Conservation (phyloP, 2,113 vertebrate genomes). For the Seriola rivoliana region DNA sequence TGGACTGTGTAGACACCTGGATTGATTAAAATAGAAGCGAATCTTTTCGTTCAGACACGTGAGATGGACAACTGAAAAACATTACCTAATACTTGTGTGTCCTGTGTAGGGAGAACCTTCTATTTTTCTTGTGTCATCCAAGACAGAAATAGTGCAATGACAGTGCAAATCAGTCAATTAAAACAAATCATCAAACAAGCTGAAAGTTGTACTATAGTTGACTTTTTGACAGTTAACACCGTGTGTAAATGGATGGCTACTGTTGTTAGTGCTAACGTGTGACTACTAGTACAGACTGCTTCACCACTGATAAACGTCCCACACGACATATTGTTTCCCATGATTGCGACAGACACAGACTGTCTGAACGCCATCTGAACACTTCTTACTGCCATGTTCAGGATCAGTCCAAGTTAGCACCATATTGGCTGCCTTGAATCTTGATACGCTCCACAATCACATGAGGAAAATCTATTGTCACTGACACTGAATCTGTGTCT, state of each 20-base stretch:
- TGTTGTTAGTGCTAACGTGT: slow-evolving; percentile 10
- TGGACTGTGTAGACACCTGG: too few species aligned
- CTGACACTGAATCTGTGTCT: slow-evolving; percentile 33
- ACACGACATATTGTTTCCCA: slow-evolving; percentile 45
- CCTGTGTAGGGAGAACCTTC: too few species aligned
- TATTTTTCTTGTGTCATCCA: not conserved
- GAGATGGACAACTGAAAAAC: too few species aligned
- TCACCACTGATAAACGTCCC: slow-evolving; percentile 26
- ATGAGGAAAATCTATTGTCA: slow-evolving; percentile 56
- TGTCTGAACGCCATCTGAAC: slow-evolving; percentile 46
- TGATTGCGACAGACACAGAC: slow-evolving; percentile 33
- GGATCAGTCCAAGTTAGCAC: slow-evolving; percentile 53
- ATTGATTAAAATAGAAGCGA: too few species aligned
- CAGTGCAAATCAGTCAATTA: not conserved
- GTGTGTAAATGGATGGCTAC: not conserved
- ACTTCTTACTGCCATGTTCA: slow-evolving; percentile 27
- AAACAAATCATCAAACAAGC: not conserved
- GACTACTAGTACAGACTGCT: slow-evolving; percentile 14
- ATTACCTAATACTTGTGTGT: too few species aligned
- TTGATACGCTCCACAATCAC: slow-evolving; percentile 51
- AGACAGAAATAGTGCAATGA: not conserved
- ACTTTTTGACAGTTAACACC: not conserved
- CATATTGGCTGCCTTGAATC: slow-evolving; percentile 61
- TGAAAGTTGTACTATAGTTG: not conserved
- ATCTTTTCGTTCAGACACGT: too few species aligned